Evolutionary conservation across 2,113 vertebrate genomes (phyloP).

Genomic region (Hirundichthys speculiger): DNA sequence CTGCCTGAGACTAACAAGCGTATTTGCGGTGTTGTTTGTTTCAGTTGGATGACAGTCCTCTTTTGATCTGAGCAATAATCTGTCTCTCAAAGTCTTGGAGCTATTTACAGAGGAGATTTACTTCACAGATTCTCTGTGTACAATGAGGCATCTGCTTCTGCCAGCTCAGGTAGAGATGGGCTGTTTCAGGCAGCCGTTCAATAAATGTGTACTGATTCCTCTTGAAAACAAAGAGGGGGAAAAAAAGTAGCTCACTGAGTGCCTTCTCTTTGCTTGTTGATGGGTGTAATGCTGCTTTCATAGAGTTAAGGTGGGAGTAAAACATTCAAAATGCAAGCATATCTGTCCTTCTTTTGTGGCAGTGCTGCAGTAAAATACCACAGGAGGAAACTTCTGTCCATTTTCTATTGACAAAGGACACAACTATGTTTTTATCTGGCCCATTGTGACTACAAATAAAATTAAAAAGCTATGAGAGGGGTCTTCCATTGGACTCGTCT

Average conservation of each 20-base stretch:
- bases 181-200: conserved; percentile 52
- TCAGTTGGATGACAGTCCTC: conserved; percentile 50
- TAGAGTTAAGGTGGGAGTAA: conserved; percentile 41
- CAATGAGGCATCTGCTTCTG: conserved; percentile 64
- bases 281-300: conserved; percentile 46
- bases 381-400: conserved; percentile 34
- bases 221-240: conserved; percentile 32
- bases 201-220: conserved; percentile 31
- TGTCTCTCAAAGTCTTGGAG: conserved; percentile 62
- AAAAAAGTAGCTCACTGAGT: conserved; percentile 54
- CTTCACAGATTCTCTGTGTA: conserved; percentile 68
- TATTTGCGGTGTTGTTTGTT: conserved; percentile 61
- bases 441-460: conserved; percentile 64
- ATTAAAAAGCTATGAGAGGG: conserved; percentile 36
- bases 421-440: conserved; percentile 41
- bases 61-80: conserved; percentile 72
- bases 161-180: conserved; percentile 59
- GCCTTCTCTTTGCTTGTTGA: conserved; percentile 47
- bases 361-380: conserved; percentile 34
- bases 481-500: conserved; percentile 57
- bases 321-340: conserved; percentile 35
- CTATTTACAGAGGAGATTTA: conserved; percentile 76
- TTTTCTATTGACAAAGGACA: conserved; percentile 43
- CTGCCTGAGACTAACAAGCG: conserved; percentile 60
- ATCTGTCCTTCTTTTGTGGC: conserved; percentile 38